These are phyloP conservation scores for Enteromius treurensis DNA, from an alignment of 2,797 vertebrate genomes.

Conservation along the genomic window DNA sequence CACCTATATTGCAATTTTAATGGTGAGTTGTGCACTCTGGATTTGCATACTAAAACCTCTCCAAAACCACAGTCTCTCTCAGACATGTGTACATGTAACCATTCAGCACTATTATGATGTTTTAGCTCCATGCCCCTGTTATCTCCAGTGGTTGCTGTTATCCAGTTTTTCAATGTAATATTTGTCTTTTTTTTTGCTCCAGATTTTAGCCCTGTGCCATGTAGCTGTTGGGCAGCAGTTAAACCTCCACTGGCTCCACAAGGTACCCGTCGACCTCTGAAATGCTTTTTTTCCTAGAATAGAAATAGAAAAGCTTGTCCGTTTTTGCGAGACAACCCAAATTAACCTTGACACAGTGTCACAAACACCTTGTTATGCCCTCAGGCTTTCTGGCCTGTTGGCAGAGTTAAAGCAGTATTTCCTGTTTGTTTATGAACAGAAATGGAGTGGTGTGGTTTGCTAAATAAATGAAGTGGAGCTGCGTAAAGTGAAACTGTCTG, in stretches of 20 bases:
- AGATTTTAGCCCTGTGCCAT: constrained; percentile 83
- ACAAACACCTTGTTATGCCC: constrained; percentile 32
- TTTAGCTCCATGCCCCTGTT: not conserved
- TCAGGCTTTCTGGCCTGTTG: constrained; percentile 37
- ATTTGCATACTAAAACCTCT: constrained; percentile 8
- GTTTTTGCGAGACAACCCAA: constrained; percentile 1
- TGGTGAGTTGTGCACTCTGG: constrained; percentile 76
- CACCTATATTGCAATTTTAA: constrained; percentile 88
- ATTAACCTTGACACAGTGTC: constrained; percentile 34
- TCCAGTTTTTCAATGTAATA: not conserved
- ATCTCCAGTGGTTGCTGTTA: no score
- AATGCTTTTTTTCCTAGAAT: not conserved
- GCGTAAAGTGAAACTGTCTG: constrained; percentile 10
- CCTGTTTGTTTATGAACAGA: not conserved
- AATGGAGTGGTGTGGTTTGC: not conserved
- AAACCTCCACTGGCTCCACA: constrained; percentile 85
- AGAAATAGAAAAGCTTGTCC: not conserved
- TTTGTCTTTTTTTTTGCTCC: constrained; percentile 51
- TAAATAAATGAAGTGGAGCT: not conserved
- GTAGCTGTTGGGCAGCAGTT: constrained; percentile 80
- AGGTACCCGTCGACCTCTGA: constrained; percentile 67
- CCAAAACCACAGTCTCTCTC: not conserved
- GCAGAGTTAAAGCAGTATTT: constrained; percentile 6
- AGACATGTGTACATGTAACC: constrained; percentile 7
- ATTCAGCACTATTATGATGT: not conserved